Base-by-base conservation (phyloP, 2,888 invertebrate species). In the Cephus runcator region DNA sequence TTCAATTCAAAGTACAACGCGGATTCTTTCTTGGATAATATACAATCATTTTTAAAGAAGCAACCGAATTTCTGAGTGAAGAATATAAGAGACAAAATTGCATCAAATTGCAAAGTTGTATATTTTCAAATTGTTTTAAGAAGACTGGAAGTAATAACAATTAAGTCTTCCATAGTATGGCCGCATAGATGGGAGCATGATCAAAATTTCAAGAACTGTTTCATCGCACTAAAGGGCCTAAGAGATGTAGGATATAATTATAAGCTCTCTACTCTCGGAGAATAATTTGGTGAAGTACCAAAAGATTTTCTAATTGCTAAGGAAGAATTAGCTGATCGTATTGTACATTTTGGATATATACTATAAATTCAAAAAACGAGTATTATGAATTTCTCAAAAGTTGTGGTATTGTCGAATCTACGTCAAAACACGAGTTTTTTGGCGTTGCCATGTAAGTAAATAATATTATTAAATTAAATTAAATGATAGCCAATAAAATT, bases 101-200 rank as follows among this genome's bases (percentile, higher is more conserved):
- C 92, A 82, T 92, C 92, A 4, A 95, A 95, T 90, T 94, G 94
- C 85, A 89, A 89, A 82, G 95, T 95, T 4, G 83, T 95, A 0
- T 94, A 95, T 87, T 95, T 93, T 88, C 95, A 95, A 2, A 90
- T 95, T 4, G 90, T 92, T 82, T 93, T 93, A 82, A 79, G 69
- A 81, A 82, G 69, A 79, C 81, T 69, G 83, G 23, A 23, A 23
- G 9, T 40, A 23, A 9, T 23, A 40, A 23, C 23, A 40, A 23
- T 40, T 23, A 40, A 23, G 40, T 36, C 80, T 84, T 81, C 84
- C 76, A 33, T 96, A 78, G 93, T 95, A 11, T 96, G 96, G 96
- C 95, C 96, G 0, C 96, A 96, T 90, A 92, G 96, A 85, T 96
- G 96, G 95, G 96, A 96, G 89, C 95, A 95, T 89, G 96, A 96